These are phyloP conservation scores for Nebria salina DNA, from an alignment of 2,888 invertebrate species.

Conservation along the genomic window DNA sequence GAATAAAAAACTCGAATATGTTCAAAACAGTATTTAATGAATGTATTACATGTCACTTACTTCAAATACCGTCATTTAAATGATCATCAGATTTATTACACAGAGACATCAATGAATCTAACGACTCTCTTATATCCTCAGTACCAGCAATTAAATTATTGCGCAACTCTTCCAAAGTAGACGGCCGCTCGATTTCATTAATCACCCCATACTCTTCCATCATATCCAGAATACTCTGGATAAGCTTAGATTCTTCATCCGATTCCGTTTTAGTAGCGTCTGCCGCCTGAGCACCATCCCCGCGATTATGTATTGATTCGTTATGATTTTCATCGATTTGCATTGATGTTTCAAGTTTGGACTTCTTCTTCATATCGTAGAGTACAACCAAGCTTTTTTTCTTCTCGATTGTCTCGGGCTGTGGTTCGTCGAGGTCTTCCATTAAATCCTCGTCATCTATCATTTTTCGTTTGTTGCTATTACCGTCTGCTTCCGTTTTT, in stretches of 20 bases:
- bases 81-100: not conserved
- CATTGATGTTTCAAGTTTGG: not conserved
- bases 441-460: not conserved
- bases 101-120: not conserved
- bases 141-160: slow-evolving; percentile 7
- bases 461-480: not conserved
- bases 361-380: slow-evolving; percentile 17
- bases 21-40: not conserved
- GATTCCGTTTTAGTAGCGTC: slow-evolving; percentile 5
- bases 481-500: not conserved
- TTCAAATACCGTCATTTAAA: not conserved
- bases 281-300: not conserved
- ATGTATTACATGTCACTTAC: not conserved
- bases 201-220: slow-evolving; percentile 39
- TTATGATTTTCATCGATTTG: not conserved
- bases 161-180: slow-evolving; percentile 9
- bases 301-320: not conserved
- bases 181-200: slow-evolving; percentile 4
- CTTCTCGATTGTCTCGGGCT: not conserved
- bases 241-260: slow-evolving; percentile 35
- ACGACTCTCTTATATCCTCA: slow-evolving; percentile 4
- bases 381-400: slow-evolving; percentile 20
- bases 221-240: slow-evolving; percentile 40
- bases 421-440: not conserved
- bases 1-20: not conserved